Conservation (phyloP, 2,888 invertebrate species). For the Anoplius nigerrimus region DNA sequence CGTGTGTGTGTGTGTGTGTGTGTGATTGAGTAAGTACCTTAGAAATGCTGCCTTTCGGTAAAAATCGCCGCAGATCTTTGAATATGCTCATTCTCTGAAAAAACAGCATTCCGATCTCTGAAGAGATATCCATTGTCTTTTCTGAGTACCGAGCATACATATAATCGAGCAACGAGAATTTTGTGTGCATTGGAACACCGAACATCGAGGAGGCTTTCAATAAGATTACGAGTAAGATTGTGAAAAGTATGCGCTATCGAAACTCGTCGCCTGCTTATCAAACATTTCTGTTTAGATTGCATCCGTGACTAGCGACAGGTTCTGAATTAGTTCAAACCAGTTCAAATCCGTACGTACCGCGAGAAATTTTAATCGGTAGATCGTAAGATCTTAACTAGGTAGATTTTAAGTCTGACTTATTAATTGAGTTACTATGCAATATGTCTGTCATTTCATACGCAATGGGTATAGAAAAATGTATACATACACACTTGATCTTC, state of each 20-base stretch:
- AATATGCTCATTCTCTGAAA: constrained; percentile 83
- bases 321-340: no score
- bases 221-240: no score
- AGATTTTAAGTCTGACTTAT: no score
- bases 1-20: no score
- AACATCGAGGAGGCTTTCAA: no score
- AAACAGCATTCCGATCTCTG: constrained; percentile 73
- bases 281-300: constrained; percentile 22
- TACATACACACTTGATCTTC: no score
- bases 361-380: not conserved
- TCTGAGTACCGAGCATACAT: not conserved
- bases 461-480: no score
- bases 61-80: constrained; percentile 80
- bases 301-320: constrained; percentile 4
- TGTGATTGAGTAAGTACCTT: constrained; percentile 76
- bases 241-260: not conserved
- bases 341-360: no score
- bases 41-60: constrained; percentile 80
- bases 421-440: no score
- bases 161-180: constrained; percentile 44
- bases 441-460: no score
- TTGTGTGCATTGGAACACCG: constrained; percentile 14
- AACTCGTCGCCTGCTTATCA: constrained; percentile 38
- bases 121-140: constrained; percentile 66
- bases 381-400: not conserved